Base-by-base conservation (phyloP, 2,888 invertebrate genomes). In the Gastrophysa polygoni region DNA sequence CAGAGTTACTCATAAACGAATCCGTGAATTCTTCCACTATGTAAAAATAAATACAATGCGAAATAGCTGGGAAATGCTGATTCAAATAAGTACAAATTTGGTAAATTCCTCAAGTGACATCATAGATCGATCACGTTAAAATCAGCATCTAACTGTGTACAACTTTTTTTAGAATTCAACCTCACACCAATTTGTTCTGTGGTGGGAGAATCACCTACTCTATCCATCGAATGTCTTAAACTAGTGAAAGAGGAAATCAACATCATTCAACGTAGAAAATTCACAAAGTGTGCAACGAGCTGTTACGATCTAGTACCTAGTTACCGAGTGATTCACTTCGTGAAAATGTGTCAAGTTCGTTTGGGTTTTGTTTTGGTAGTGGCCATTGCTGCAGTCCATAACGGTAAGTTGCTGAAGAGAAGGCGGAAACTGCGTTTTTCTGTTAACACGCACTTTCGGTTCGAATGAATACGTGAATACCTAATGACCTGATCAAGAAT, bases 271-370 rank as follows among this genome's bases (percentile, higher is more conserved):
- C 43, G 58, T 18, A 57, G 17, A 47, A 62, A 62, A 44, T 57
- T 49, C 55, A 57, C 44, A 20, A 52, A 52, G 59, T 49, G 61
- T 28, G 46, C 57, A 57, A 54, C n/a, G 8, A 21, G 32, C 38
- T 34, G 38, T 14, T 18, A 54, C 32, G 29, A 60, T 34, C 38
- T 24, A 34, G 47, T 10, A n/a, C n/a, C n/a, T n/a, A 17, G 44
- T 62, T 24, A 47, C 32, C 59, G 16, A 56, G 59, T 49, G 61
- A 59, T 44, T 56, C 55, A 59, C 17, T 64, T n/a, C 49, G 63
- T 58, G 60, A 63, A 66, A 61, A 66, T 66, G 66, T 61, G 59
- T 16, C 60, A 56, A 52, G 46, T 59, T 46, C 54, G 38, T 24
- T 32, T 50, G 34, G 52, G 29, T 10, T 48, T 57, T 51, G 54